Base-by-base conservation (phyloP, 2,888 invertebrate genomes). In the Lissocephala sabroskyi region DNA sequence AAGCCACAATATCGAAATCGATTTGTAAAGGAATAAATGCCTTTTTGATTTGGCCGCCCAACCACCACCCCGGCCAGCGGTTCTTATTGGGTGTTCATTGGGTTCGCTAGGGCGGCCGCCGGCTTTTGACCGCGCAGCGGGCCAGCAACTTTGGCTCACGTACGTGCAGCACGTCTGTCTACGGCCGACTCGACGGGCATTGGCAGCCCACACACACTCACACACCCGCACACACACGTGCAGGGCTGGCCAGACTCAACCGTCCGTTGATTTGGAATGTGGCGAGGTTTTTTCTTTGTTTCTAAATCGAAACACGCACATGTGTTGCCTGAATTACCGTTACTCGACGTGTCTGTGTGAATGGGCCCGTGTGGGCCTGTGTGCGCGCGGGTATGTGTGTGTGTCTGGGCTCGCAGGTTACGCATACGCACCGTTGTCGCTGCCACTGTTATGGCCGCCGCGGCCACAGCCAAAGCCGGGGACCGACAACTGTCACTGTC, bases 271-370 rank as follows among this genome's bases (percentile, higher is more conserved):
- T 56, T 45, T 56, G 35, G 16, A 13, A 14, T 33, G 7, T 33
- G n/a, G n/a, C 10, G 26, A n/a, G n/a, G 19, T 37, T n/a, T n/a
- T n/a, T n/a, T 35, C 4, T 35, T 14, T 19, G 45, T 48, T 45
- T 36, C 39, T 59, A 49, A 68, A 59, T 57, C 50, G 63, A 68
- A 68, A 71, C 65, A 71, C 65, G 65, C 68, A 66, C 66, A 52
- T 58, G 49, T 29, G 35, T 16, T 13, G 35, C 41, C n/a, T n/a
- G n/a, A n/a, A n/a, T n/a, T 42, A 16, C n/a, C 37, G 11, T 16
- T 40, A 5, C n/a, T n/a, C n/a, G n/a, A n/a, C n/a, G n/a, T n/a
- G n/a, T n/a, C n/a, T n/a, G n/a, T n/a, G n/a, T n/a, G n/a, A n/a
- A 23, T 23, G 23, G 23, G 7, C n/a, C n/a, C n/a, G 23, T 23